A percentile compares a stretch with the other conserved stretches of the same genome.
Evolutionary conservation across 2,888 invertebrate genomes (phyloP).

Genomic region (Cylloceria caligata): DNA sequence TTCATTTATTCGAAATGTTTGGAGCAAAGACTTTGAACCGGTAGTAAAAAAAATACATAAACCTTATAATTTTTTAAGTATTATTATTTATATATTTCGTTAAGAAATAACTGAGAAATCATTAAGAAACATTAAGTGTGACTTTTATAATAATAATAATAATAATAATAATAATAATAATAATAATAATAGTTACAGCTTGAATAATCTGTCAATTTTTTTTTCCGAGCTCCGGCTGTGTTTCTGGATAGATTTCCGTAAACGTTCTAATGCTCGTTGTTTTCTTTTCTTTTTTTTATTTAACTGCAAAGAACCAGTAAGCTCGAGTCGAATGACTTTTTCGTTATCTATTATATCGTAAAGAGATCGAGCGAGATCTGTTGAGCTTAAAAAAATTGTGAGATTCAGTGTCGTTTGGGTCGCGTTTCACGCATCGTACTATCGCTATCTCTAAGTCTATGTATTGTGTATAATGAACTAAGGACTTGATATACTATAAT

Average conservation of each 20-base stretch:
- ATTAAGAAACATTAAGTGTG: too few relatives aligned
- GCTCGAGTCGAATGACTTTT: not conserved
- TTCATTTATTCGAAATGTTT: not conserved
- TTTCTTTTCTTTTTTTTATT: not conserved
- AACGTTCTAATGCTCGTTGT: conserved; percentile 28
- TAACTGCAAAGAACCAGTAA: conserved; percentile 11
- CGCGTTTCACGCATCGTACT: conserved; percentile 78
- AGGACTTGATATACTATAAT: conserved; percentile 81
- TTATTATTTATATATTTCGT: not conserved
- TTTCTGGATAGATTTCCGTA: not conserved
- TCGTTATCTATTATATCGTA: conserved; percentile 13
- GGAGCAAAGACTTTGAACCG: not conserved
- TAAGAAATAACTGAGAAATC: too few relatives aligned
- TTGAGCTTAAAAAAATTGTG: conserved; percentile 54
- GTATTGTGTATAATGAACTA: conserved; percentile 84
- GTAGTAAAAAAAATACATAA: not conserved
- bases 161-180: too few relatives aligned
- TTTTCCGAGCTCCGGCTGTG: not conserved
- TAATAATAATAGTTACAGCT: too few relatives aligned
- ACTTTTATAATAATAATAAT: too few relatives aligned
- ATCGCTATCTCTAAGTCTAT: conserved; percentile 82
- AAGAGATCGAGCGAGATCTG: conserved; percentile 2
- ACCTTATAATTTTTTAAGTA: not conserved
- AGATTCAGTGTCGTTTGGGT: conserved; percentile 76
- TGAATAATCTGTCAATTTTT: not conserved